phyloP scores from a whole-genome alignment of 2,888 invertebrate genomes.

The Phyllotreta cruciferae region DNA sequence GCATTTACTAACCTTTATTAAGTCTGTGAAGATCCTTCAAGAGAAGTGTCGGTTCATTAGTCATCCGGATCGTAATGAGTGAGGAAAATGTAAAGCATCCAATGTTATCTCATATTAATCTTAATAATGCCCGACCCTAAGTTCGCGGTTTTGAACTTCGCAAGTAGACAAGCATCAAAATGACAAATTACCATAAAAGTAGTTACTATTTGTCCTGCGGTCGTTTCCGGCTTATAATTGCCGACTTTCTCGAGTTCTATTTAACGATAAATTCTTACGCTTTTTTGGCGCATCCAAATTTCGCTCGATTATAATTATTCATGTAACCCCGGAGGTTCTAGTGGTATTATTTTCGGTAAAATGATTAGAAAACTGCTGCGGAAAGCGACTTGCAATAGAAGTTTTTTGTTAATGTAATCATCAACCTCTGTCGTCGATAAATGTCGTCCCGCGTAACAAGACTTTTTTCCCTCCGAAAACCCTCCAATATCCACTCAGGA shows the following conservation, averaged over 20 bases:
- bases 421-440: constrained; percentile 16
- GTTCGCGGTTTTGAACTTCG: constrained; percentile 36
- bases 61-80: constrained; percentile 27
- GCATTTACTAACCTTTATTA: constrained; percentile 16
- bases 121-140: constrained; percentile 35
- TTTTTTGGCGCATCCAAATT: not conserved
- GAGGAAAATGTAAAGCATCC: constrained; percentile 32
- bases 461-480: constrained; percentile 18
- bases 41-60: constrained; percentile 28
- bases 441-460: constrained; percentile 21
- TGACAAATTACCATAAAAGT: constrained; percentile 41
- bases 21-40: constrained; percentile 18
- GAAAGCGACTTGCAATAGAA: no score
- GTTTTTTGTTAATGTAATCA: not conserved
- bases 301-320: no score
- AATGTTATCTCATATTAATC: constrained; percentile 35
- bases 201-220: constrained; percentile 38
- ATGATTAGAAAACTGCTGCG: no score
- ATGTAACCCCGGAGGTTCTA: no score
- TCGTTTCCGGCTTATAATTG: constrained; percentile 28
- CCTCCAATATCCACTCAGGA: constrained; percentile 26
- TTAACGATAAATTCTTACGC: constrained; percentile 26
- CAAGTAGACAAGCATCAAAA: constrained; percentile 37
- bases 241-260: constrained; percentile 33
- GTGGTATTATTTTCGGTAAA: no score